phyloP scores from a whole-genome alignment of 1,140 invertebrate species.

The Ridgeia piscesae region DNA sequence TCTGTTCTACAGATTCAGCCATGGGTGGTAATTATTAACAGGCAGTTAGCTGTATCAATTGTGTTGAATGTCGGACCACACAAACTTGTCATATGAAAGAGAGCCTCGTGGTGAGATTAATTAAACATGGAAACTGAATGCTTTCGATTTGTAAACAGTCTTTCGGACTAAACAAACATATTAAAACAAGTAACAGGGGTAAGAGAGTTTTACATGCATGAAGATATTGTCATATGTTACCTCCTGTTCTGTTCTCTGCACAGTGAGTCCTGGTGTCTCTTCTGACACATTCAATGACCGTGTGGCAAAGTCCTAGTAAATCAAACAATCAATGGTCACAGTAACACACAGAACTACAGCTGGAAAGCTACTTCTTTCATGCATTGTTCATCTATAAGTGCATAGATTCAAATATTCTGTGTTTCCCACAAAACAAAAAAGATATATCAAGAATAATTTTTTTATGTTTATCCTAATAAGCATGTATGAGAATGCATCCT shows the following conservation, averaged over 20 bases:
- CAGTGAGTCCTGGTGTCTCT: constrained; percentile 36
- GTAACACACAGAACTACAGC: not conserved
- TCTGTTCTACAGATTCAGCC: too few relatives aligned
- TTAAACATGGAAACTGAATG: too few relatives aligned
- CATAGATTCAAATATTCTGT: not conserved
- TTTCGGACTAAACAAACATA: too few relatives aligned
- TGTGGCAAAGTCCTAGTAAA: constrained; percentile 49
- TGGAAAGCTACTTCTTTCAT: not conserved
- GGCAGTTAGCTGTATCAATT: too few relatives aligned
- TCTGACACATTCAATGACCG: constrained; percentile 50
- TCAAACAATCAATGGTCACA: not conserved
- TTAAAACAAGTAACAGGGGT: too few relatives aligned
- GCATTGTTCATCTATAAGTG: not conserved
- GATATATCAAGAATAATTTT: too few relatives aligned
- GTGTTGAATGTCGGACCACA: too few relatives aligned
- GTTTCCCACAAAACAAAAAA: not conserved
- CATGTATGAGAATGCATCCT: too few relatives aligned
- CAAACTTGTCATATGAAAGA: too few relatives aligned
- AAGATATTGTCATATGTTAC: not conserved
- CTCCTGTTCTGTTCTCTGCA: not conserved
- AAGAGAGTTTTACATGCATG: not conserved
- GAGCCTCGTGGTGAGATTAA: too few relatives aligned
- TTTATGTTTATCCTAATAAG: too few relatives aligned
- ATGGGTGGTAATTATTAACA: too few relatives aligned
- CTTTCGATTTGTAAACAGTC: not conserved